phyloP scores from a whole-genome alignment of 1,140 invertebrate genomes.

The Penaeus indicus region DNA sequence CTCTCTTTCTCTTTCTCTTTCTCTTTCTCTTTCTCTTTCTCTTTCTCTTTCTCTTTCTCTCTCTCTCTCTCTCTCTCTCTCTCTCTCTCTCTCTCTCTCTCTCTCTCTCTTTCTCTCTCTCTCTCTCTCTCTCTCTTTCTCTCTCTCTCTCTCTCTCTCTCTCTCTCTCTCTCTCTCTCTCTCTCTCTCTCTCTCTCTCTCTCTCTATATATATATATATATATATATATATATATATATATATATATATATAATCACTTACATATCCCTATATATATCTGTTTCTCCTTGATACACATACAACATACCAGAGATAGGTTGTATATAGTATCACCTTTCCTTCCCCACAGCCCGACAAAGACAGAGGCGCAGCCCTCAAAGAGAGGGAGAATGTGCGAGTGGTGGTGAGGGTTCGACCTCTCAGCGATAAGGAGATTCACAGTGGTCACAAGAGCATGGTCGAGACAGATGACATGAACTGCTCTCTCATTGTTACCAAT shows the following conservation, averaged over 20 bases:
- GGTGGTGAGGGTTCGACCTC: constrained; percentile 87
- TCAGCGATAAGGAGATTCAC: constrained; percentile 84
- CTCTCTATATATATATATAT: too few species aligned
- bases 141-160: too few species aligned
- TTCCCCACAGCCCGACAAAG: constrained; percentile 53
- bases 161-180: too few species aligned
- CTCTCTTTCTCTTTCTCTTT: too few species aligned
- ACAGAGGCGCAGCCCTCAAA: constrained; percentile 42
- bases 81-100: too few species aligned
- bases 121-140: too few species aligned
- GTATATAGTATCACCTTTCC: constrained; percentile 20
- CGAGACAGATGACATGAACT: constrained; percentile 81
- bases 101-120: too few species aligned
- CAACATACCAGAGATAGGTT: neutral
- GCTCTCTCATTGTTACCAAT: constrained; percentile 67
- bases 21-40: too few species aligned
- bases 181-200: too few species aligned
- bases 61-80: too few species aligned
- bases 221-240: too few species aligned
- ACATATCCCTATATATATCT: neutral
- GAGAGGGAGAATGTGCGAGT: constrained; percentile 78
- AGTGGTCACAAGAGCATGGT: constrained; percentile 80
- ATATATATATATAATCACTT: neutral
- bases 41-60: too few species aligned
- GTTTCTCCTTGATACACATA: neutral